A percentile compares a stretch with the other conserved stretches of the same genome.
These are phyloP conservation scores for Acomys russatus DNA, from an alignment of 2,797 vertebrate genomes.

Conservation along the genomic window DNA sequence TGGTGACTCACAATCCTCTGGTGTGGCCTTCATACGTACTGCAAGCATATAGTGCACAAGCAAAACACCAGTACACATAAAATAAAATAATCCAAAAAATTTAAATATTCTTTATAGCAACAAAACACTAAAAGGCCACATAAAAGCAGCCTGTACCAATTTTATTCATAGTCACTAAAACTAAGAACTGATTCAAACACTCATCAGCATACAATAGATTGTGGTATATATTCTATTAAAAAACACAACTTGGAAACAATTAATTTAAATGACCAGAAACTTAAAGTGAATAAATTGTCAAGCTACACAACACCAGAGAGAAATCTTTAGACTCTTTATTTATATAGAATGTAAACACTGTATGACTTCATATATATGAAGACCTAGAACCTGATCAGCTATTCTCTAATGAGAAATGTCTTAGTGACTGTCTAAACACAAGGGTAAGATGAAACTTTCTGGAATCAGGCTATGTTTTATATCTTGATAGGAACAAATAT, in stretches of 20 bases:
- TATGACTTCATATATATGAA: slow-evolving; percentile 20
- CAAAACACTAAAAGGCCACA: background rate
- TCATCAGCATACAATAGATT: background rate
- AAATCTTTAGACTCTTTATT: background rate
- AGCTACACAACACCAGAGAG: background rate
- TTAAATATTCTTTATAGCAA: background rate
- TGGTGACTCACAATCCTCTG: background rate
- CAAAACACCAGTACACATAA: background rate
- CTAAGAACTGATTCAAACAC: slow-evolving; percentile 5
- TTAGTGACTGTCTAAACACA: background rate
- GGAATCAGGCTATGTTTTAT: slow-evolving; percentile 42
- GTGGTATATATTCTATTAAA: background rate
- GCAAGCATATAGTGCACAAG: background rate
- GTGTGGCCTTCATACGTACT: too few species aligned
- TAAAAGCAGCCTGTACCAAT: background rate
- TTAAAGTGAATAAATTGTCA: slow-evolving; percentile 10
- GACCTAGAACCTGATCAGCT: background rate
- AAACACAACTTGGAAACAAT: slow-evolving; percentile 6
- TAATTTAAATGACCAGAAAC: slow-evolving; percentile 33
- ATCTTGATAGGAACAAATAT: background rate
- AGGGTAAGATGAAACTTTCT: background rate
- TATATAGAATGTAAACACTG: slow-evolving; percentile 35
- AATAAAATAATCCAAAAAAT: background rate
- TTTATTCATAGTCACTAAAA: slow-evolving; percentile 41
- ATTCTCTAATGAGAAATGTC: background rate